A percentile compares a stretch with the other conserved stretches of the same genome.
Conservation (phyloP, 2,797 vertebrate species). For the Gallirallus australis region DNA sequence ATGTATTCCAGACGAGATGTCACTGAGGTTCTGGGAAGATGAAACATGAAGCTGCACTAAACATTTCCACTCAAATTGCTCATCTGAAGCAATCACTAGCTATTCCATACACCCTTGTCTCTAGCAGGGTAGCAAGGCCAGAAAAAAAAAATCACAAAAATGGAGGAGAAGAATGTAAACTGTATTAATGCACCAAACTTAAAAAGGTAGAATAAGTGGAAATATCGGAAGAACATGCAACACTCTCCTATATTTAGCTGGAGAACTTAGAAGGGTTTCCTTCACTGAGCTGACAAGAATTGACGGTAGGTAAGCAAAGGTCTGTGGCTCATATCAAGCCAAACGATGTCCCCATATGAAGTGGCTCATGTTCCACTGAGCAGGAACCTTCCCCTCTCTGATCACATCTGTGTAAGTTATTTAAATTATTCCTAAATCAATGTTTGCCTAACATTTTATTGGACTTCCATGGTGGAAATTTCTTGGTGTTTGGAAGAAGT, state of each 20-base stretch:
- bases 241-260: background rate
- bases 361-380: background rate
- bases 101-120: background rate
- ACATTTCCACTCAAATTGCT: background rate
- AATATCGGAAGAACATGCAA: background rate
- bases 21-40: background rate
- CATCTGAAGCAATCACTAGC: conserved; percentile 10
- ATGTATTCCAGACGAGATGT: background rate
- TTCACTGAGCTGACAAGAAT: background rate
- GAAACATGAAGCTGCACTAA: conserved; percentile 21
- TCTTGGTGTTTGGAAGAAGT: background rate
- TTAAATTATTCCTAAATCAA: background rate
- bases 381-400: fast-evolving
- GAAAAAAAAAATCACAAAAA: background rate
- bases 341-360: fast-evolving
- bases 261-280: background rate
- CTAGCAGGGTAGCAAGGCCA: background rate
- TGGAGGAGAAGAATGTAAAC: background rate
- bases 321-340: background rate
- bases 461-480: background rate
- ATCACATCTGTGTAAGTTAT: background rate
- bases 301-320: background rate
- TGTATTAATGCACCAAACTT: background rate
- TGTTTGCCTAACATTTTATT: background rate
- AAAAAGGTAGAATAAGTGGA: background rate